These are phyloP conservation scores for Bellardia pandia DNA, from an alignment of 2,888 invertebrate species.

Conservation along the genomic window DNA sequence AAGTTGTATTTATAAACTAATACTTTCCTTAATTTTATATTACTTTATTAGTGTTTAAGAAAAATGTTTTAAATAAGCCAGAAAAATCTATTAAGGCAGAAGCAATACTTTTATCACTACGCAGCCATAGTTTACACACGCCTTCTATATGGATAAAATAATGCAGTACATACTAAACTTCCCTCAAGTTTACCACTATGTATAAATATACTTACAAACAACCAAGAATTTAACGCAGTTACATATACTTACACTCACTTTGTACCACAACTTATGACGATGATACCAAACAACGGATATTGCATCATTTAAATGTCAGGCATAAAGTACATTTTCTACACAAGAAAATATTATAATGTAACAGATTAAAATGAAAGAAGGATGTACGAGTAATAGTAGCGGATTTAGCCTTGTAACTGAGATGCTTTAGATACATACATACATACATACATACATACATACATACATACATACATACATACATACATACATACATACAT, in stretches of 20 bases:
- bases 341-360: slow-evolving; percentile 65
- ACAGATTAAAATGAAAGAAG: slow-evolving; percentile 32
- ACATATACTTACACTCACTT: neutral
- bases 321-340: slow-evolving; percentile 76
- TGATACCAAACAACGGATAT: slow-evolving; percentile 77
- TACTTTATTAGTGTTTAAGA: neutral
- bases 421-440: slow-evolving; percentile 23
- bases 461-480: slow-evolving; percentile 19
- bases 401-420: slow-evolving; percentile 49
- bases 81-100: neutral
- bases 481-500: slow-evolving; percentile 13
- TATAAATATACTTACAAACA: neutral
- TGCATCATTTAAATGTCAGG: slow-evolving; percentile 81
- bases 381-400: slow-evolving; percentile 23
- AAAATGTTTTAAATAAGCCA: neutral
- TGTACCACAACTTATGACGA: slow-evolving; percentile 38
- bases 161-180: slow-evolving; percentile 8
- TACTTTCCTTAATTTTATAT: too few relatives aligned
- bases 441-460: slow-evolving; percentile 18
- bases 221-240: neutral
- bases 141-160: neutral
- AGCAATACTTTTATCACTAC: neutral
- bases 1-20: too few relatives aligned
- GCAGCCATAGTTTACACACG: neutral
- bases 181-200: neutral